These are phyloP conservation scores for Toxotes jaculatrix DNA, from an alignment of 2,113 vertebrate species.

Conservation along the genomic window DNA sequence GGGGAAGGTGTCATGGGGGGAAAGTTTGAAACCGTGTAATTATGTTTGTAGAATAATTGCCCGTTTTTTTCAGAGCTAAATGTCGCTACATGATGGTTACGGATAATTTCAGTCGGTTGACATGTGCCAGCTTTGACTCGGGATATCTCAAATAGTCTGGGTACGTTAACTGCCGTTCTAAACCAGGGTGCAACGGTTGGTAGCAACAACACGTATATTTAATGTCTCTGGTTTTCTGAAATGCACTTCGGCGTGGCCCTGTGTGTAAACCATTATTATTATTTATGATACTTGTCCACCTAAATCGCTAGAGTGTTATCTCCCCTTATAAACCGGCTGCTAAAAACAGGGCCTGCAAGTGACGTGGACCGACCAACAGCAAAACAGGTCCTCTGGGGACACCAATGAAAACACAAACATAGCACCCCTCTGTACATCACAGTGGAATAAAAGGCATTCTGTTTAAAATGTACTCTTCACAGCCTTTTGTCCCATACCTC, in stretches of 20 bases:
- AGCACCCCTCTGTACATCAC: conserved; percentile 8
- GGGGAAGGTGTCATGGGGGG: too few relatives aligned
- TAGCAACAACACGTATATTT: not conserved
- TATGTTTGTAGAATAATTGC: too few relatives aligned
- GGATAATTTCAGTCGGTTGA: not conserved
- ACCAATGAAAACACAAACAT: conserved; percentile 33
- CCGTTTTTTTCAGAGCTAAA: not conserved
- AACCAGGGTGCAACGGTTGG: too few relatives aligned
- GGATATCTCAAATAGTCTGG: too few relatives aligned
- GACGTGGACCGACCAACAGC: not conserved
- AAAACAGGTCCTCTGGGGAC: not conserved
- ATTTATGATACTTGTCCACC: not conserved
- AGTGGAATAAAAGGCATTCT: conserved; percentile 29
- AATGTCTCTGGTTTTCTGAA: not conserved
- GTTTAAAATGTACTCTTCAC: not conserved
- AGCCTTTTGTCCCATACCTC: not conserved
- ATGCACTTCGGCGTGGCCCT: not conserved
- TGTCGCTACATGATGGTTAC: not conserved
- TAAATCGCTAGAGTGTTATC: not conserved
- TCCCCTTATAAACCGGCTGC: conserved; percentile 3
- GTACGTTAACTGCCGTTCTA: too few relatives aligned
- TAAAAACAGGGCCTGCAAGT: conserved; percentile 1
- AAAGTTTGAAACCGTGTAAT: too few relatives aligned
- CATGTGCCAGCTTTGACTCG: too few relatives aligned
- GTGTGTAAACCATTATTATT: not conserved